Conservation (phyloP, 2,888 invertebrate species). For the Helleia helle region DNA sequence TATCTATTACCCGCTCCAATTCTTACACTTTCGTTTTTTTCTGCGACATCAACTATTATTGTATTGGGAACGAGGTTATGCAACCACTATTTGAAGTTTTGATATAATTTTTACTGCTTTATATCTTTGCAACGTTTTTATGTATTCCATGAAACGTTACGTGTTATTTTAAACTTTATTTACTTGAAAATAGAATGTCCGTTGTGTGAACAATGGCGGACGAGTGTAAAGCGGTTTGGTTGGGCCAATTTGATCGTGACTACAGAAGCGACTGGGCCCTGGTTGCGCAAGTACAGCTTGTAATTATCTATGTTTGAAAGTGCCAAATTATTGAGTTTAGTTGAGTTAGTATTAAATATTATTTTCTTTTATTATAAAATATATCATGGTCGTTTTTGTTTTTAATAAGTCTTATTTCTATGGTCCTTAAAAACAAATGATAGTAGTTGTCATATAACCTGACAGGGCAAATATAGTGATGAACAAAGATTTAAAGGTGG, state of each 20-base stretch:
- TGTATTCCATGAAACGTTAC: conserved; percentile 7
- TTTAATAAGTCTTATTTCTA: too few relatives aligned
- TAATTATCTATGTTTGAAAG: conserved; percentile 66
- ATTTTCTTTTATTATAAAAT: background rate
- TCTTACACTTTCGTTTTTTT: conserved; percentile 67
- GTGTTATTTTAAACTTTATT: conserved; percentile 20
- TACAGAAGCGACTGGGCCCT: conserved; percentile 54
- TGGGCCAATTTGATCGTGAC: conserved; percentile 55
- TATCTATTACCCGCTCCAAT: conserved; percentile 62
- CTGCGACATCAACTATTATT: conserved; percentile 64
- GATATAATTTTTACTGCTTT: conserved; percentile 69
- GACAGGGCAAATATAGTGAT: too few relatives aligned
- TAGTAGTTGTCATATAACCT: too few relatives aligned
- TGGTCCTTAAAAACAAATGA: too few relatives aligned
- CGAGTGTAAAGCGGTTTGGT: conserved; percentile 28
- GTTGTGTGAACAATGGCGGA: conserved; percentile 14
- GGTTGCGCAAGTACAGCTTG: conserved; percentile 56
- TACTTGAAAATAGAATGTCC: conserved; percentile 18
- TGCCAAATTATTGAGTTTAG: conserved; percentile 51
- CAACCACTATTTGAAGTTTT: conserved; percentile 63
- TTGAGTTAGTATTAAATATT: conserved; percentile 10
- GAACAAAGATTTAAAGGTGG: too few relatives aligned
- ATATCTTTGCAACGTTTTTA: conserved; percentile 30
- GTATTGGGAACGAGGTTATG: conserved; percentile 68
- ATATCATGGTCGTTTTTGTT: background rate